These are phyloP conservation scores for Augochlorella aurata DNA, from an alignment of 2,888 invertebrate species.

Conservation along the genomic window DNA sequence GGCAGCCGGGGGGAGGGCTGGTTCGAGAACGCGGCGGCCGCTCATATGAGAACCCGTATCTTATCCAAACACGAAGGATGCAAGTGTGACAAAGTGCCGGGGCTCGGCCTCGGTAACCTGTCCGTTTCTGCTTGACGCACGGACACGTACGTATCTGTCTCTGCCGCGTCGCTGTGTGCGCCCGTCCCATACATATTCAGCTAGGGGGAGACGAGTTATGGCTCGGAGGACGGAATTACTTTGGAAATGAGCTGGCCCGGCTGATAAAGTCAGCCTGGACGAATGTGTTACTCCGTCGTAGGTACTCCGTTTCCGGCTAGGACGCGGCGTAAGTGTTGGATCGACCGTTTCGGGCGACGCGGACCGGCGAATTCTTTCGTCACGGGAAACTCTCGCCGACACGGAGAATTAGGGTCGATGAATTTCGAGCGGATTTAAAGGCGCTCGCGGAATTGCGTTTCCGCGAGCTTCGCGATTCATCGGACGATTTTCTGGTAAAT, in stretches of 20 bases:
- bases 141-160: constrained; percentile 16
- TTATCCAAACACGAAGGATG: constrained; percentile 59
- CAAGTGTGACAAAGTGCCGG: constrained; percentile 64
- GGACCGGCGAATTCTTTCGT: neutral
- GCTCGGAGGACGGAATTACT: constrained; percentile 53
- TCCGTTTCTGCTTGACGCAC: constrained; percentile 52
- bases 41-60: constrained; percentile 66
- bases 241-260: constrained; percentile 55
- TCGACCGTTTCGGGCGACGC: neutral
- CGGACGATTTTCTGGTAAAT: too few species aligned
- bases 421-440: neutral
- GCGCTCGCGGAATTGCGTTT: too few species aligned
- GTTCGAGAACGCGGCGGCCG: constrained; percentile 13
- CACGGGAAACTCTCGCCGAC: neutral
- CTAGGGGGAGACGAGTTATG: constrained; percentile 49
- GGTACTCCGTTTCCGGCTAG: constrained; percentile 12
- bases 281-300: constrained; percentile 29
- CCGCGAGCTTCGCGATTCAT: too few species aligned
- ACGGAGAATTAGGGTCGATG: neutral
- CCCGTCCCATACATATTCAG: constrained; percentile 4
- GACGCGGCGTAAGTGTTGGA: neutral
- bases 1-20: neutral
- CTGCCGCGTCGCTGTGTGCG: too few species aligned
- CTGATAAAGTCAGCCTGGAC: constrained; percentile 55
- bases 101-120: constrained; percentile 52